Conservation (phyloP, 2,888 invertebrate species). For the Lysandra coridon region DNA sequence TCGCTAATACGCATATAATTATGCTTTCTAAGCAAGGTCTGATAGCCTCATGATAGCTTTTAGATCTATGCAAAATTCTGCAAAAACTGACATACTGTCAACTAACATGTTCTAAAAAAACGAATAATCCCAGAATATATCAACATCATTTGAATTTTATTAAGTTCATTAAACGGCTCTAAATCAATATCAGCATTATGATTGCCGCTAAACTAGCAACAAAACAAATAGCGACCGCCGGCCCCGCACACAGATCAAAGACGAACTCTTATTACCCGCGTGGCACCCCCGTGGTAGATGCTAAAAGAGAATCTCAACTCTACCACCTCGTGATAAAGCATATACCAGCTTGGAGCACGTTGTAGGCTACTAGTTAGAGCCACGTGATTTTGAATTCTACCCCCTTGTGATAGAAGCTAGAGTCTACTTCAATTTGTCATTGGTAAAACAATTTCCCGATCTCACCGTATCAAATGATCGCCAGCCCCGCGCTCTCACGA, state of each 20-base stretch:
- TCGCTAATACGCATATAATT: no score
- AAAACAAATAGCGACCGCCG: conserved; percentile 21
- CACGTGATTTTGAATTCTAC: not conserved
- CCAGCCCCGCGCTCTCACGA: conserved; percentile 45
- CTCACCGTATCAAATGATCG: conserved; percentile 41
- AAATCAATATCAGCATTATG: not conserved
- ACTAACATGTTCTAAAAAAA: not conserved
- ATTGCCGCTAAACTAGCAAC: conserved; percentile 21
- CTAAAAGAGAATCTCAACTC: not conserved
- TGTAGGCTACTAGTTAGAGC: not conserved
- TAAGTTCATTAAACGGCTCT: not conserved
- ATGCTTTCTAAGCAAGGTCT: no score
- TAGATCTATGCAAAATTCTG: no score
- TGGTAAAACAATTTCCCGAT: conserved; percentile 9
- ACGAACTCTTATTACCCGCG: conserved; percentile 4
- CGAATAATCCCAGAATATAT: not conserved
- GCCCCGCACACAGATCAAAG: conserved; percentile 17
- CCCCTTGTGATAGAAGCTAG: not conserved
- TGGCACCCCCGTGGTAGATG: not conserved
- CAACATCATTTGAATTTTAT: not conserved
- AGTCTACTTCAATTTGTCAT: not conserved
- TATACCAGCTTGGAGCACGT: not conserved
- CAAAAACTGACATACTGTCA: no score
- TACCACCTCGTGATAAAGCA: not conserved
- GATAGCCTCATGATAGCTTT: no score